Base-by-base conservation (phyloP, 2,888 invertebrate species). In the Ceriagrion tenellum region DNA sequence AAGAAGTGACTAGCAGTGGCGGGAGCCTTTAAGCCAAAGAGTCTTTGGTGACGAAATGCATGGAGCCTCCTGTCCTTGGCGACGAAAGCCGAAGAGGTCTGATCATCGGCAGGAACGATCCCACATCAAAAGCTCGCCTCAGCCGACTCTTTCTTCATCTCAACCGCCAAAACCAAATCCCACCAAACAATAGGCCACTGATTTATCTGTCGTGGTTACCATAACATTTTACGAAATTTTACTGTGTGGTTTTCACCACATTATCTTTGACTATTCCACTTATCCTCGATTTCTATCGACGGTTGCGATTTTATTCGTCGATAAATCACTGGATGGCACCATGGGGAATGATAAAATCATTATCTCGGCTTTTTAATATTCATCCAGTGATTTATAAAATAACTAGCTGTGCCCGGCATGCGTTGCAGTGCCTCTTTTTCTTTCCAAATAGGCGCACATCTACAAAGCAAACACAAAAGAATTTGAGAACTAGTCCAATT, bases 11-110 rank as follows among this genome's bases (percentile, higher is more conserved):
- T 81, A n/a, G 81, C 18, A 16, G 35, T n/a, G 81, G 81, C 35
- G 81, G 81, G 35, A 81, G 35, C 81, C 81, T 81, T 81, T 81
- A 81, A 18, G 12, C 81, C 35, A 16, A 35, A 81, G 81, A 81
- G 35, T 12, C 30, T 81, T 81, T 81, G 81, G 81, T 81, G 81
- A 81, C 81, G 81, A 81, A 81, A 81, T 35, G 13, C 81, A 81
- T 16, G 81, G 81, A 81, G 81, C 26, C 47, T 47, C 47, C 81
- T 81, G 81, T 12, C 81, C 81, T 81, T 81, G 81, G 81, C 81
- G 81, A 81, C 81, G 35, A 35, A 81, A 81, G 81, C 13, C 12
- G 81, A 35, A 47, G 69, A 81, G 81, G 81, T 16, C 81, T 1
- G 81, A 35, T 81, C 35, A 23, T 35, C 81, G 30, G 18, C 35